Base-by-base conservation (phyloP, 2,888 invertebrate genomes). In the Tinea semifulvella region DNA sequence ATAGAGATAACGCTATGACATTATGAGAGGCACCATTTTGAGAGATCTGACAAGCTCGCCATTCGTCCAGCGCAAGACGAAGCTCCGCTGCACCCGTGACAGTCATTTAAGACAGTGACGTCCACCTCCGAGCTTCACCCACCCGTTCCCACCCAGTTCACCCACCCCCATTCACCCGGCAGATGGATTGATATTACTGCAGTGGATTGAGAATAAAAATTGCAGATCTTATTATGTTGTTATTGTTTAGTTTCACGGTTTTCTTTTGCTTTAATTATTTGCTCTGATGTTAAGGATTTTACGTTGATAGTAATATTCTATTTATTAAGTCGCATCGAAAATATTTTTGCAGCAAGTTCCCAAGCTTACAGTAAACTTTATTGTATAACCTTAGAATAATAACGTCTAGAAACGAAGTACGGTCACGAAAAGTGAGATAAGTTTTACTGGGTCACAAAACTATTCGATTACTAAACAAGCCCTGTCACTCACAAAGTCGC, bases 181-280 rank as follows among this genome's bases (percentile, higher is more conserved):
- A 79, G 79, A 79, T 77, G 76, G 79, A 79, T 79, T 77, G 79
- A 79, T 79, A 79, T 79, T 76, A 68, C 71, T 65, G 75, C 73
- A 69, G 65, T 65, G 60, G 40, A 18, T 18, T 17, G 20, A 40
- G 40, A 22, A 40, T 40, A 40, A 40, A 22, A 40, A 40, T 40
- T 40, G 40, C 14, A 40, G 36, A 36, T 36, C 36, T 36, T 36
- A 36, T 36, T 36, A 36, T 16, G 11, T 36, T 36, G 36, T 36
- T 36, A 36, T 36, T 36, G 18, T 36, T 36, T 36, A 7, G 8
- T 8, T 36, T 18, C 13, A 31, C 11, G 11, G 31, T 11, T 31
- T 31, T 31, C 2, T 13, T n/a, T 31, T 31, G n/a, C 13, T 13
- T 22, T 31, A 14, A n/a, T 27, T 27, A 27, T 10, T n/a, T n/a